A percentile compares a stretch with the other conserved stretches of the same genome.
phyloP scores from a whole-genome alignment of 2,888 invertebrate species.

The Invenusta paracnida region DNA sequence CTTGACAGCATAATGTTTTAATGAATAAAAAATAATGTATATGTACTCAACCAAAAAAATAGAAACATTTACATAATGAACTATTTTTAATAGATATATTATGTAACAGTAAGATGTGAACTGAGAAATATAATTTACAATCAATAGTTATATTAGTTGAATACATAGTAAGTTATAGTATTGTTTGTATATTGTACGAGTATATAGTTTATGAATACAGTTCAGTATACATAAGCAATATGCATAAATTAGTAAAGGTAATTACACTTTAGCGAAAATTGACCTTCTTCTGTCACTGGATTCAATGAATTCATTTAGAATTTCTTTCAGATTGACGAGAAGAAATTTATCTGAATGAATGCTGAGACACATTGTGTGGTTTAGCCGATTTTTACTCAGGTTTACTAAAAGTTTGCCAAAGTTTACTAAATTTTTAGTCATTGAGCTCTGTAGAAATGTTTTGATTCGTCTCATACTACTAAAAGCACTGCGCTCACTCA shows the following conservation, averaged over 20 bases:
- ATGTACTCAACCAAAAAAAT: background rate
- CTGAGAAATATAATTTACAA: background rate
- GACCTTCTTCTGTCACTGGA: background rate
- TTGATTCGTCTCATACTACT: background rate
- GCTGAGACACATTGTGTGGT: background rate
- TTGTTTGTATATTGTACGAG: background rate
- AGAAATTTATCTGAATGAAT: constrained; percentile 8
- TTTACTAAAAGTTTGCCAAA: too few species aligned
- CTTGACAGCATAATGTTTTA: too few species aligned
- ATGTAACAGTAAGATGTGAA: background rate
- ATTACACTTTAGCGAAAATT: background rate
- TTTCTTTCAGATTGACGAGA: background rate
- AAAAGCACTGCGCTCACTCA: constrained; percentile 12
- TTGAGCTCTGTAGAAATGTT: background rate
- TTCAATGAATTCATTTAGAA: constrained; percentile 23
- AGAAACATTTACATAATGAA: background rate
- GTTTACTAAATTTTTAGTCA: too few species aligned
- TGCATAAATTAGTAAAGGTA: background rate
- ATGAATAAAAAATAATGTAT: background rate
- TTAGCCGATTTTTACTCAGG: background rate
- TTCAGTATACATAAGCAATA: background rate
- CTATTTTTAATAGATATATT: background rate
- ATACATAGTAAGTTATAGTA: background rate
- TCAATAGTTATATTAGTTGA: background rate
- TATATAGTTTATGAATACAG: background rate